These are phyloP conservation scores for Argyresthia goedartella DNA, from an alignment of 2,888 invertebrate genomes.

Conservation along the genomic window DNA sequence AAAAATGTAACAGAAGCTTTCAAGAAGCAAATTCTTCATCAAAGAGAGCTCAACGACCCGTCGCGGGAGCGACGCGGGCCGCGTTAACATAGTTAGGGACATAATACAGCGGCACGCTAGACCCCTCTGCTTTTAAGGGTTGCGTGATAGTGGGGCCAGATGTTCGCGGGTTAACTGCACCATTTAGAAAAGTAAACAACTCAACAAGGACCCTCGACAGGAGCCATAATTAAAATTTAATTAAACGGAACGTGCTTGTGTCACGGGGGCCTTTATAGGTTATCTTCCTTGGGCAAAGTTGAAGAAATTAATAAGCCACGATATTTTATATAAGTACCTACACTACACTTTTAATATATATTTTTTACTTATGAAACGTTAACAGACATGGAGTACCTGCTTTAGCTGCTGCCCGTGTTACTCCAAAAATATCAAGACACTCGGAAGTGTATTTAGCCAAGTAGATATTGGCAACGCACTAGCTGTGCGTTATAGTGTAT, in stretches of 20 bases:
- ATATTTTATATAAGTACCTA: no score
- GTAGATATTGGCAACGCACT: no score
- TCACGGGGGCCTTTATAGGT: no score
- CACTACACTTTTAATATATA: no score
- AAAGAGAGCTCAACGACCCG: constrained; percentile 50
- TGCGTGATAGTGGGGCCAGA: neutral
- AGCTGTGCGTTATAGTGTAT: no score
- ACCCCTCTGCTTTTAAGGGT: constrained; percentile 1
- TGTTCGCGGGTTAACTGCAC: neutral
- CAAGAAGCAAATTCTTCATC: constrained; percentile 59
- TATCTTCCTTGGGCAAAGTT: no score
- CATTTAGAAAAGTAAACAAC: neutral
- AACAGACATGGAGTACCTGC: no score
- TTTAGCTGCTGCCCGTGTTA: no score
- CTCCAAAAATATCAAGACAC: no score
- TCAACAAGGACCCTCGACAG: neutral
- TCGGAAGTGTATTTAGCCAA: no score
- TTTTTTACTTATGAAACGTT: no score
- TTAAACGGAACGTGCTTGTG: neutral
- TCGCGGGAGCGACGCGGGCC: constrained; percentile 26
- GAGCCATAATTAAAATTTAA: constrained; percentile 1
- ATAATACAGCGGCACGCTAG: constrained; percentile 23
- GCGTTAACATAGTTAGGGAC: constrained; percentile 51
- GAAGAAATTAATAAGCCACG: no score
- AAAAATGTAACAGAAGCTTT: constrained; percentile 56